Conservation (phyloP, 2,113 vertebrate genomes). For the Ammospiza caudacuta region DNA sequence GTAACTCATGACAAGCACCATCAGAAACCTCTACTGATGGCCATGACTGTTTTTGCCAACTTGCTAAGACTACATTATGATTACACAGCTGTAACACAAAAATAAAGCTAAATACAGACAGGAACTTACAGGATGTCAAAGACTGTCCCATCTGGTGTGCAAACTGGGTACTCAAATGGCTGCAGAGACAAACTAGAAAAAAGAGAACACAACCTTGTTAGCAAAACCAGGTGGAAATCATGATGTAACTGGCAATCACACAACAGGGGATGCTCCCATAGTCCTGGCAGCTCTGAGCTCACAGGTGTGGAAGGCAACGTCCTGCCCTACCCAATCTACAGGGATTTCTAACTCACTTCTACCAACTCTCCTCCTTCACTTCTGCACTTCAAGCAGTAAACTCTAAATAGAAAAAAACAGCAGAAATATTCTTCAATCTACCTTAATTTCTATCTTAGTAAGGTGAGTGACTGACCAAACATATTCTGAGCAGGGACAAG, state of each 20-base stretch:
- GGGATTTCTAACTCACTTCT: neutral
- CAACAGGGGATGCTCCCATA: neutral
- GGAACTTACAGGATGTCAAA: constrained; percentile 92
- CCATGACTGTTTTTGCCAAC: neutral
- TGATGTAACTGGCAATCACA: accelerated
- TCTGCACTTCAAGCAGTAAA: neutral
- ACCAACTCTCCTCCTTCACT: neutral
- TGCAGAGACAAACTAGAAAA: constrained; percentile 89
- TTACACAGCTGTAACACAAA: neutral
- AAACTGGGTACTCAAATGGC: constrained; percentile 94
- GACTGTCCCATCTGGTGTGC: constrained; percentile 89
- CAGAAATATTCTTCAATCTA: neutral
- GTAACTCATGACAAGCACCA: neutral
- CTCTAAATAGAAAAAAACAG: neutral
- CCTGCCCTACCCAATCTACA: neutral
- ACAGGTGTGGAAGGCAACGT: neutral
- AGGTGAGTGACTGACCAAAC: neutral
- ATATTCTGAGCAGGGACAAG: neutral
- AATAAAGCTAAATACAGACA: neutral
- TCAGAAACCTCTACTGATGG: neutral
- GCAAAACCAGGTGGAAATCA: neutral
- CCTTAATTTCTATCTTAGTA: neutral
- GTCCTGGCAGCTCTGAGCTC: neutral
- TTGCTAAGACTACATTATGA: neutral
- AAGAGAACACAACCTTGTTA: neutral